Conservation (phyloP, 2,113 vertebrate species). For the Lagopus leucura region DNA sequence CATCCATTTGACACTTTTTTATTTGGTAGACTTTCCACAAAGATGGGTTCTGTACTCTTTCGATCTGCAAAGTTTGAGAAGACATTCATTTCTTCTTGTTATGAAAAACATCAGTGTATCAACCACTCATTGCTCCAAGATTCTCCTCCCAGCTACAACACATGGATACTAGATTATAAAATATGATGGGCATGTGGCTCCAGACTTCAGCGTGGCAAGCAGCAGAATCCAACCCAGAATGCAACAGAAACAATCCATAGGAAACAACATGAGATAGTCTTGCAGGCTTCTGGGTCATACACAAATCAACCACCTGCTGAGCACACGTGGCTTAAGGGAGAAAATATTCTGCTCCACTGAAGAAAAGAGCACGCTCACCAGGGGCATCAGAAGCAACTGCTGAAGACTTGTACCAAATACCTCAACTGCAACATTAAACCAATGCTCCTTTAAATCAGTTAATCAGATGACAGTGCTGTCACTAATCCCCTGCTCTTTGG, state of each 20-base stretch:
- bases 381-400: no score
- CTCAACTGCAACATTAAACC: no score
- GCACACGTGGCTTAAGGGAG: no score
- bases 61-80: constrained; percentile 80
- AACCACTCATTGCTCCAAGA: neutral
- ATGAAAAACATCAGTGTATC: neutral
- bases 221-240: neutral
- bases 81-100: neutral
- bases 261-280: no score
- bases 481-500: neutral
- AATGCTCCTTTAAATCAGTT: no score
- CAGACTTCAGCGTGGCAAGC: neutral
- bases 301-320: no score
- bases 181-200: neutral
- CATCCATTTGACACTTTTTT: constrained; percentile 82
- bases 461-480: neutral
- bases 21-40: constrained; percentile 89
- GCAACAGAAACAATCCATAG: no score
- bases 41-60: constrained; percentile 84
- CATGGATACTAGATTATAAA: neutral
- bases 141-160: neutral
- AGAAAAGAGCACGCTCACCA: no score
- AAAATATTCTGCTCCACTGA: no score
- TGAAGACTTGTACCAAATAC: no score
- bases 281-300: no score